A percentile compares a stretch with the other conserved stretches of the same genome.
Evolutionary conservation across 2,888 invertebrate genomes (phyloP).

Genomic region (Aphidius colemani): DNA sequence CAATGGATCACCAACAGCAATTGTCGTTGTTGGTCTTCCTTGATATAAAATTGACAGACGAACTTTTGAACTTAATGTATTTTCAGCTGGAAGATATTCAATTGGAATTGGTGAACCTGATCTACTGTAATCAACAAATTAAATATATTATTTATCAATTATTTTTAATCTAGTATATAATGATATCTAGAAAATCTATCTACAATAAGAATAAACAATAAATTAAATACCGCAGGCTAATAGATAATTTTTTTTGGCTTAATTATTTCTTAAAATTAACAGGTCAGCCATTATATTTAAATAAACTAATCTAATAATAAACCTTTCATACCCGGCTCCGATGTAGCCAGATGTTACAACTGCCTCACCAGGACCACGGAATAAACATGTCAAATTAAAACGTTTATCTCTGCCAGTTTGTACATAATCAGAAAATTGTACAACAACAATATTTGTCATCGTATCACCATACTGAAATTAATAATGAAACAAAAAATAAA

Average conservation of each 20-base stretch:
- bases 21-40: conserved; percentile 88
- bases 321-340: conserved; percentile 77
- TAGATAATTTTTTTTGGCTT: too few species aligned
- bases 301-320: too few species aligned
- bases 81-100: conserved; percentile 89
- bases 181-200: not conserved
- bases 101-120: conserved; percentile 92
- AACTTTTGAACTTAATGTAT: conserved; percentile 86
- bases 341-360: conserved; percentile 92
- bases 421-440: conserved; percentile 91
- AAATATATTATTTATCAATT: not conserved
- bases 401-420: conserved; percentile 89
- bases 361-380: conserved; percentile 89
- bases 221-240: too few species aligned
- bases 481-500: conserved; percentile 16
- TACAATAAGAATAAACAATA: conserved; percentile 28
- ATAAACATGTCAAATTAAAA: conserved; percentile 90
- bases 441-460: conserved; percentile 91
- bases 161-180: not conserved
- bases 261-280: too few species aligned
- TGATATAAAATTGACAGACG: conserved; percentile 85
- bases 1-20: conserved; percentile 89
- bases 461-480: conserved; percentile 80
- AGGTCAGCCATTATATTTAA: too few species aligned
- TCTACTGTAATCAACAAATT: conserved; percentile 60